Conservation (phyloP, 2,888 invertebrate genomes). For the Agonopterix heracliana region DNA sequence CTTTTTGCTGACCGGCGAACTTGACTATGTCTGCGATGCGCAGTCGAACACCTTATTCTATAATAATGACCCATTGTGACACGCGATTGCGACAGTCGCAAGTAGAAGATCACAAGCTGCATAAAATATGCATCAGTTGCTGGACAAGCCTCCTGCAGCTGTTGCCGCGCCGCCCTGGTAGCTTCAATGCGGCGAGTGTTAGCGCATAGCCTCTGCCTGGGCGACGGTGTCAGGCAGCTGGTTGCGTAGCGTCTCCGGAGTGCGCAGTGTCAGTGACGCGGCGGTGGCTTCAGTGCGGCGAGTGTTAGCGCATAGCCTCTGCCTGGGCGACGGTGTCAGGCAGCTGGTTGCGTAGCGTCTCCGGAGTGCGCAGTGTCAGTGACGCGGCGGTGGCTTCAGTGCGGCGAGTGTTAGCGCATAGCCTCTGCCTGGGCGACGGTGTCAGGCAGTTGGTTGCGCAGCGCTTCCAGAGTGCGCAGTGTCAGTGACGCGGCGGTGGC, state of each 20-base stretch:
- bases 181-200: too few species aligned
- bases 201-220: constrained; percentile 55
- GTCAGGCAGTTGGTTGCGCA: constrained; percentile 60
- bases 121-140: too few species aligned
- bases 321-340: constrained; percentile 76
- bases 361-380: constrained; percentile 59
- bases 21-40: too few species aligned
- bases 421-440: constrained; percentile 72
- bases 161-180: too few species aligned
- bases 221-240: constrained; percentile 69
- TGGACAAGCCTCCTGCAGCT: too few species aligned
- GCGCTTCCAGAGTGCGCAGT: constrained; percentile 67
- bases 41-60: too few species aligned
- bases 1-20: too few species aligned
- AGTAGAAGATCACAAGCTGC: too few species aligned
- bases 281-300: too few species aligned
- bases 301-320: constrained; percentile 21
- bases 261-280: constrained; percentile 35
- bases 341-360: constrained; percentile 61
- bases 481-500: constrained; percentile 23
- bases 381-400: background rate
- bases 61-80: too few species aligned
- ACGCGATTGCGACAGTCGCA: too few species aligned
- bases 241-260: constrained; percentile 69
- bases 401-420: background rate